These are phyloP conservation scores for Hystrix cristata DNA, from an alignment of 2,113 vertebrate species.

Conservation along the genomic window DNA sequence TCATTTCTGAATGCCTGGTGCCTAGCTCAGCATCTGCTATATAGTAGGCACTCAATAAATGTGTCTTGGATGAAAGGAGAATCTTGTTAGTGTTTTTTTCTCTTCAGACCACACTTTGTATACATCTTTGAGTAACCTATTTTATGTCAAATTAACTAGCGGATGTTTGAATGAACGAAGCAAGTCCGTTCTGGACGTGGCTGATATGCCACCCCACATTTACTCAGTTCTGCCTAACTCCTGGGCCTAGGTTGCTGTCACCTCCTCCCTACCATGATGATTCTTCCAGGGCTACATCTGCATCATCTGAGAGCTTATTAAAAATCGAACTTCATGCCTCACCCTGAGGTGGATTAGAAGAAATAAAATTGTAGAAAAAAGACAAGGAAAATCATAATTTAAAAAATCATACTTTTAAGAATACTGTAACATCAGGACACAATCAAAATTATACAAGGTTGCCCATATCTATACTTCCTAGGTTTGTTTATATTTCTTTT, in stretches of 20 bases:
- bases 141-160: neutral
- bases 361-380: neutral
- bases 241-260: neutral
- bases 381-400: neutral
- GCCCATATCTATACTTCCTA: neutral
- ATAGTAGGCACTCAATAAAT: neutral
- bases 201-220: neutral
- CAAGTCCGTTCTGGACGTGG: neutral
- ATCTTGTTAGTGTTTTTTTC: neutral
- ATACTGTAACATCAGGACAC: neutral
- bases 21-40: neutral
- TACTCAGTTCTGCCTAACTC: neutral
- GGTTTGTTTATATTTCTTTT: neutral
- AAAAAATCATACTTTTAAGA: neutral
- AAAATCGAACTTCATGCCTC: neutral
- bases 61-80: neutral
- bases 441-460: neutral
- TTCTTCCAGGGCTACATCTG: neutral
- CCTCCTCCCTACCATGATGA: neutral
- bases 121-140: neutral
- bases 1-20: constrained; percentile 32
- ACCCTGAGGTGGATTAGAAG: neutral
- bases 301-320: neutral
- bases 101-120: neutral
- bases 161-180: neutral